Evolutionary conservation across 1,140 invertebrate species (phyloP).

Genomic region (Bombus sibiricus): DNA sequence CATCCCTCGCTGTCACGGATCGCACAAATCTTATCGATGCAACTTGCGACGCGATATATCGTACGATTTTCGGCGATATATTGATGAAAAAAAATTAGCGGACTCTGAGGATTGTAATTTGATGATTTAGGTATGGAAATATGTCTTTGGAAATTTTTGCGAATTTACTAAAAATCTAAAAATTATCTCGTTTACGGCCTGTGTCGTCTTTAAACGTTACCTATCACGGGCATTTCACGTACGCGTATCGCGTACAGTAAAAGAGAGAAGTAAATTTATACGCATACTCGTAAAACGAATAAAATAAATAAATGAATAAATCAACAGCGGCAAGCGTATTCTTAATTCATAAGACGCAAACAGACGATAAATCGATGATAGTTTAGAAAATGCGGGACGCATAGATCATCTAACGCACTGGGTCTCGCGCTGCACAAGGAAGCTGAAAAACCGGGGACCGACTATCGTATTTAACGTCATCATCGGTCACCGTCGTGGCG

Average conservation of each 20-base stretch:
- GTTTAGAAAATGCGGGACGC: constrained; percentile 15
- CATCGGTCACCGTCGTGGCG: constrained; percentile 8
- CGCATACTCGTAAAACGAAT: not conserved
- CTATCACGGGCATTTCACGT: no score
- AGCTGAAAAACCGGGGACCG: not conserved
- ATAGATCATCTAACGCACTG: not conserved
- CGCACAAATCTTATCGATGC: not conserved
- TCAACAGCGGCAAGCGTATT: not conserved
- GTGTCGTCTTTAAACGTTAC: no score
- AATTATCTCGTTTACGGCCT: no score
- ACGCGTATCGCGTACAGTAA: not conserved
- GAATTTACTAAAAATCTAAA: no score
- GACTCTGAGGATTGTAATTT: no score
- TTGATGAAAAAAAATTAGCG: not conserved
- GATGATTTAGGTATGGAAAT: no score
- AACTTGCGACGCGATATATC: no score
- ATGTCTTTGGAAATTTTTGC: not conserved
- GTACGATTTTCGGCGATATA: no score
- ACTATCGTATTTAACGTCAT: constrained; percentile 23
- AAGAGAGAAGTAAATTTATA: not conserved
- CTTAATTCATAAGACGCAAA: not conserved
- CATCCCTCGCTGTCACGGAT: not conserved
- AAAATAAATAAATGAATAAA: not conserved
- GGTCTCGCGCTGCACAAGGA: not conserved
- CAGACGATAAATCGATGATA: not conserved